These are phyloP conservation scores for Cephus spinipes DNA, from an alignment of 2,888 invertebrate genomes.

Conservation along the genomic window DNA sequence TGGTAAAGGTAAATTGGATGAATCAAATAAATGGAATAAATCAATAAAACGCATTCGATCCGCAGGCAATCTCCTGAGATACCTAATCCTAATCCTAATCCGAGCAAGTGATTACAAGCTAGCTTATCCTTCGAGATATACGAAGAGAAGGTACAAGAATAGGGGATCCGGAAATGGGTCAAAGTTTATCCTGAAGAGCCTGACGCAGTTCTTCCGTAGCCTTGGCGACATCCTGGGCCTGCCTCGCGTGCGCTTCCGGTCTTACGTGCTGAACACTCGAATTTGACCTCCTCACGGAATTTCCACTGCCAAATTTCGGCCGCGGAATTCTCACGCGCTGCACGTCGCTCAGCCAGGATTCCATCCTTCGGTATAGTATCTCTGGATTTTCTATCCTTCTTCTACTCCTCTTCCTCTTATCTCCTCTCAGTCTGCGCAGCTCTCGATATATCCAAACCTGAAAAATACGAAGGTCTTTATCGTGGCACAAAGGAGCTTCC, in stretches of 20 bases:
- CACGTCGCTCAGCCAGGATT: conserved; percentile 86
- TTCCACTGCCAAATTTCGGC: conserved; percentile 80
- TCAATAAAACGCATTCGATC: conserved; percentile 19
- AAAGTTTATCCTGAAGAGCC: conserved; percentile 82
- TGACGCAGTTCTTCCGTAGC: conserved; percentile 82
- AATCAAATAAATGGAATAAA: background rate
- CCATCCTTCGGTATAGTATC: conserved; percentile 70
- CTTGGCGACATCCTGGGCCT: conserved; percentile 71
- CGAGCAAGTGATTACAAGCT: background rate
- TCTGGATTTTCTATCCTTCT: too few species aligned
- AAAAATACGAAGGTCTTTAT: background rate
- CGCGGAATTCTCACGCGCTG: conserved; percentile 86
- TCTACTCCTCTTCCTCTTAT: too few species aligned
- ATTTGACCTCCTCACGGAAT: conserved; percentile 66
- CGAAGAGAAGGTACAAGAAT: too few species aligned
- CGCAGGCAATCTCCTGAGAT: conserved; percentile 17
- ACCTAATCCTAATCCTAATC: conserved; percentile 7
- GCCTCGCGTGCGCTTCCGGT: conserved; percentile 68
- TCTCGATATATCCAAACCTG: too few species aligned
- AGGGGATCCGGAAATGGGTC: conserved; percentile 54
- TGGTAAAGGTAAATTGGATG: background rate
- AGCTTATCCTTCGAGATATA: too few species aligned
- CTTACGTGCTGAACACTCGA: conserved; percentile 72
- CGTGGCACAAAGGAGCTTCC: background rate
- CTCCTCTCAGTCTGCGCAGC: too few species aligned